Percentiles rank a stretch among this genome's conserved stretches.
phyloP scores from a whole-genome alignment of 2,888 invertebrate genomes.

The Platynereis dumerilii region DNA sequence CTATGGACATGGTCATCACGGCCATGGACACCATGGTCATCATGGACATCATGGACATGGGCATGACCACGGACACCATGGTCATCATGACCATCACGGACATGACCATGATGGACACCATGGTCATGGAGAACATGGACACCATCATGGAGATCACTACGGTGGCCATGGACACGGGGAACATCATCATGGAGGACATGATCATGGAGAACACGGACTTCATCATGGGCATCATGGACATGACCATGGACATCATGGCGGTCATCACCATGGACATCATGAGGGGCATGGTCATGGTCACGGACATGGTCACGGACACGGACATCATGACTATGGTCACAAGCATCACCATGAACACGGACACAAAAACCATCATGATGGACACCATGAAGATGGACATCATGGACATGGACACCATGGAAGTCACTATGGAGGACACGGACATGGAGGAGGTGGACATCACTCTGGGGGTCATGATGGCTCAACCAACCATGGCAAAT shows the following conservation, averaged over 20 bases:
- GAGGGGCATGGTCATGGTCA: constrained; percentile 8
- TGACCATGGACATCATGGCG: constrained; percentile 7
- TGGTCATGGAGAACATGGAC: constrained; percentile 7
- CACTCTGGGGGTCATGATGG: no score
- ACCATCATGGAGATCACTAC: not conserved
- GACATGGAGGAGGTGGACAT: no score
- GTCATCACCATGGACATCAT: constrained; percentile 1
- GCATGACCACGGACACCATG: not conserved
- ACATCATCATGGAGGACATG: constrained; percentile 7
- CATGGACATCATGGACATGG: constrained; percentile 11
- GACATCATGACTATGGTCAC: not conserved
- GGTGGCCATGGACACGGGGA: constrained; percentile 1
- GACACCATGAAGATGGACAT: constrained; percentile 7
- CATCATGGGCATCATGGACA: constrained; percentile 5
- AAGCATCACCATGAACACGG: not conserved
- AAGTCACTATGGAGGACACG: constrained; percentile 12
- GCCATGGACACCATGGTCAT: not conserved
- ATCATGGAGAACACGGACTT: constrained; percentile 5
- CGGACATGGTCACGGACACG: constrained; percentile 13
- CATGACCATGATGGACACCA: constrained; percentile 7
- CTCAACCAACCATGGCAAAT: no score
- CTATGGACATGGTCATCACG: constrained; percentile 3
- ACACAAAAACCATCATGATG: constrained; percentile 5
- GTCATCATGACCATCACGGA: not conserved
- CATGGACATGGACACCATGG: constrained; percentile 3